Evolutionary conservation across 2,113 vertebrate species (phyloP).

Genomic region (Leiothrix lutea): DNA sequence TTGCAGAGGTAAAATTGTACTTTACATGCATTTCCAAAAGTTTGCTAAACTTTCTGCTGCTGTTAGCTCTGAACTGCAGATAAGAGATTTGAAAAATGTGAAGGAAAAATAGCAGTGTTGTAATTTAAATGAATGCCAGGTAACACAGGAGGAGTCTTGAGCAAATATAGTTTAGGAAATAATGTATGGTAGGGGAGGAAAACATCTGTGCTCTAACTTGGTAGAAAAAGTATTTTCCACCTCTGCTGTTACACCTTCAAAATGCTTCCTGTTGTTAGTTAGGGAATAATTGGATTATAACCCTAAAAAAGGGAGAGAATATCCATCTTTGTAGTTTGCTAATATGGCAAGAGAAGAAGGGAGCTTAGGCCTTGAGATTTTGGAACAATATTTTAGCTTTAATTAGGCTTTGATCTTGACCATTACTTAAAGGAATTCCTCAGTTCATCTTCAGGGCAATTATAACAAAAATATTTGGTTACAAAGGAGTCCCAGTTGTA

Average conservation of each 20-base stretch:
- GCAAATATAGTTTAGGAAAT: background rate
- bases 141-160: background rate
- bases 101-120: background rate
- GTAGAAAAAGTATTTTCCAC: background rate
- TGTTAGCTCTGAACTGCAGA: background rate
- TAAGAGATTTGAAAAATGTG: background rate
- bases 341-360: background rate
- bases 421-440: constrained; percentile 1
- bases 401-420: constrained; percentile 37
- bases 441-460: background rate
- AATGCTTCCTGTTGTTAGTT: background rate
- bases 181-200: background rate
- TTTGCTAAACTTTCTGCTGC: background rate
- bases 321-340: background rate
- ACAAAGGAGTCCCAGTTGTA: background rate
- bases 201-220: background rate
- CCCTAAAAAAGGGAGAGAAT: background rate
- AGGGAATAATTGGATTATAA: background rate
- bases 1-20: background rate
- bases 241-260: background rate
- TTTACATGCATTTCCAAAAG: background rate
- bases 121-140: background rate
- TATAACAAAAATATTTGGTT: background rate
- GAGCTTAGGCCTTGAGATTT: background rate
- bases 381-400: background rate